phyloP scores from a whole-genome alignment of 2,797 vertebrate genomes.

The Alauda arvensis region DNA sequence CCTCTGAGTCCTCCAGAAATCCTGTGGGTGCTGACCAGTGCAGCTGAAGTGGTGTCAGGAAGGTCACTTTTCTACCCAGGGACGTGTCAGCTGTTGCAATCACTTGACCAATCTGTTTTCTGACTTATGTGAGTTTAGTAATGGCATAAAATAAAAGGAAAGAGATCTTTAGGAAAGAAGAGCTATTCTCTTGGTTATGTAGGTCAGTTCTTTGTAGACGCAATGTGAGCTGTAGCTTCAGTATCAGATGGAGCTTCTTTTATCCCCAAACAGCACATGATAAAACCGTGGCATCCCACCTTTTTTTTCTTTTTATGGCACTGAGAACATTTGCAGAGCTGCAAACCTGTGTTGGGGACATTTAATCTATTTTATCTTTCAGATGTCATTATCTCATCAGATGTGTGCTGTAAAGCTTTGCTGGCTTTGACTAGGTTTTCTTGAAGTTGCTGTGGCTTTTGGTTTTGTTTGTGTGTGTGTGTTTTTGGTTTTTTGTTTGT shows the following conservation, averaged over 20 bases:
- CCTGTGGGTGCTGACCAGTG: background rate
- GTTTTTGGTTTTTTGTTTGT: too few species aligned
- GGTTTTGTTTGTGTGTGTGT: too few species aligned
- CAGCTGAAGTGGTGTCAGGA: background rate
- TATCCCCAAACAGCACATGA: background rate
- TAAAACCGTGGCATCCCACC: background rate
- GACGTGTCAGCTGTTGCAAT: background rate
- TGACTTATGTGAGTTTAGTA: background rate
- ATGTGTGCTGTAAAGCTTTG: background rate
- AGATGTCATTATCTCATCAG: background rate
- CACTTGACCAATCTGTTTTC: background rate
- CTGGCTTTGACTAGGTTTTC: background rate
- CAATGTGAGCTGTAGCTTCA: background rate
- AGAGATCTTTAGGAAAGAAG: background rate
- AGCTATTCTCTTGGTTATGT: background rate
- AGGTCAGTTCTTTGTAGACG: background rate
- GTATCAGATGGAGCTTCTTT: background rate
- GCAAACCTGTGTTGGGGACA: background rate
- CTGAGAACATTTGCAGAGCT: background rate
- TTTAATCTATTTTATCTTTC: background rate
- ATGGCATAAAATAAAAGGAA: background rate
- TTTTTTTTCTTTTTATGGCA: background rate
- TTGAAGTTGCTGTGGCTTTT: background rate
- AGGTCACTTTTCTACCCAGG: background rate
- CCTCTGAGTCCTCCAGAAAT: background rate